phyloP scores from a whole-genome alignment of 1,140 invertebrate genomes.

The Drosophila triauraria region DNA sequence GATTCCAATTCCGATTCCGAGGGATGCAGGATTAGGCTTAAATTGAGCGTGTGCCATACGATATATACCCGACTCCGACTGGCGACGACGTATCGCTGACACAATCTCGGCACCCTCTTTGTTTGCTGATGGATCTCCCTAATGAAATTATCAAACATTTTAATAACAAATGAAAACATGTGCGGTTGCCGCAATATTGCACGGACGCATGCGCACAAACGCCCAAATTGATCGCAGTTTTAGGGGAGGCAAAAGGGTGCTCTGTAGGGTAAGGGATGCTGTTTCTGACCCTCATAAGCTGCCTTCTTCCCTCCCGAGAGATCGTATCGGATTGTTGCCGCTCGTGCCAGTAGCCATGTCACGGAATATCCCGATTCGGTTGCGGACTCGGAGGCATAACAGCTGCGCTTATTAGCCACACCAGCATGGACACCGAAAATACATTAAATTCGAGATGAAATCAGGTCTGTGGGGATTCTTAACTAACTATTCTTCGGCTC shows the following conservation, averaged over 20 bases:
- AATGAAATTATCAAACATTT: constrained; percentile 85
- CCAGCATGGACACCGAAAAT: constrained; percentile 47
- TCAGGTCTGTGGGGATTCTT: constrained; percentile 2
- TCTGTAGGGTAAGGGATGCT: constrained; percentile 36
- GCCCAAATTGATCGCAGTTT: constrained; percentile 55
- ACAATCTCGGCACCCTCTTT: constrained; percentile 53
- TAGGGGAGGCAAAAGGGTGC: constrained; percentile 50
- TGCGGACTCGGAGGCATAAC: constrained; percentile 36
- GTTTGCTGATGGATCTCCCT: constrained; percentile 75
- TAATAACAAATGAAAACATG: constrained; percentile 85
- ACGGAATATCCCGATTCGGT: constrained; percentile 41
- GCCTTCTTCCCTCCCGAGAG: constrained; percentile 18
- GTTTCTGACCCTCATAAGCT: constrained; percentile 49
- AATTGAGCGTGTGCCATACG: constrained; percentile 77
- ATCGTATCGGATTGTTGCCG: constrained; percentile 60
- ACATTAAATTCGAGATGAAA: constrained; percentile 9
- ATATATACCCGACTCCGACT: background rate
- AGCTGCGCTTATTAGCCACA: constrained; percentile 61
- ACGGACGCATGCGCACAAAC: constrained; percentile 60
- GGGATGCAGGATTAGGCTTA: constrained; percentile 75
- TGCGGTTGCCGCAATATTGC: constrained; percentile 80
- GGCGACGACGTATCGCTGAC: constrained; percentile 30
- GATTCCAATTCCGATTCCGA: background rate
- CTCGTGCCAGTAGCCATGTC: constrained; percentile 69
- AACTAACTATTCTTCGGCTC: constrained; percentile 3